Percentiles rank a stretch among this genome's conserved stretches.
Evolutionary conservation across 2,888 invertebrate species (phyloP).

Genomic region (Mylabris sibirica): DNA sequence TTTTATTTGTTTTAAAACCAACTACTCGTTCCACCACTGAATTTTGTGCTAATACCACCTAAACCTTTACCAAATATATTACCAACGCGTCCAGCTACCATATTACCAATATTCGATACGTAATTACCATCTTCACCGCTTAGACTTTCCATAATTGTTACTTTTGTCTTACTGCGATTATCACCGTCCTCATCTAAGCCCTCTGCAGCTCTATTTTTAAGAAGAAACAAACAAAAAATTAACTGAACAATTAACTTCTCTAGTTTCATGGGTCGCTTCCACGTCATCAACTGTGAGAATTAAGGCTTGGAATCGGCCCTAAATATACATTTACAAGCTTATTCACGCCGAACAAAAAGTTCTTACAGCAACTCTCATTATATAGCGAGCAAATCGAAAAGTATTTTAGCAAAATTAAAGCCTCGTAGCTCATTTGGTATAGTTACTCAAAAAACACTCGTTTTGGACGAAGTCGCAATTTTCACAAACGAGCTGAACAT

Average conservation of each 20-base stretch:
- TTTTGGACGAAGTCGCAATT: no score
- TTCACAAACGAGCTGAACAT: no score
- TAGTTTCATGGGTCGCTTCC: not conserved
- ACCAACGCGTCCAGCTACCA: conserved; percentile 87
- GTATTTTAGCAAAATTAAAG: no score
- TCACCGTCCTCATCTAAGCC: conserved; percentile 68
- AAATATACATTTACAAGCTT: no score
- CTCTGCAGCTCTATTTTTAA: conserved; percentile 48
- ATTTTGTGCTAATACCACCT: conserved; percentile 87
- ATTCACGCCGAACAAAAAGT: no score
- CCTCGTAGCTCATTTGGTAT: no score
- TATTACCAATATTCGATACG: conserved; percentile 81
- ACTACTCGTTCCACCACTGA: conserved; percentile 83
- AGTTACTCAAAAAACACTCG: no score
- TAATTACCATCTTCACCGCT: conserved; percentile 77
- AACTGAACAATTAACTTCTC: not conserved
- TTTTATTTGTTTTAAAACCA: conserved; percentile 72
- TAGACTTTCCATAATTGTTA: conserved; percentile 68
- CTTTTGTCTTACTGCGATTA: conserved; percentile 67
- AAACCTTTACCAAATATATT: conserved; percentile 91
- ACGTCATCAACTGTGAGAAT: no score
- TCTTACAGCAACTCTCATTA: no score
- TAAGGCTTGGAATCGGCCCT: no score
- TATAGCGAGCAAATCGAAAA: no score
- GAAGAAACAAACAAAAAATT: not conserved